phyloP scores from a whole-genome alignment of 2,113 vertebrate species.

The Pimephales promelas region DNA sequence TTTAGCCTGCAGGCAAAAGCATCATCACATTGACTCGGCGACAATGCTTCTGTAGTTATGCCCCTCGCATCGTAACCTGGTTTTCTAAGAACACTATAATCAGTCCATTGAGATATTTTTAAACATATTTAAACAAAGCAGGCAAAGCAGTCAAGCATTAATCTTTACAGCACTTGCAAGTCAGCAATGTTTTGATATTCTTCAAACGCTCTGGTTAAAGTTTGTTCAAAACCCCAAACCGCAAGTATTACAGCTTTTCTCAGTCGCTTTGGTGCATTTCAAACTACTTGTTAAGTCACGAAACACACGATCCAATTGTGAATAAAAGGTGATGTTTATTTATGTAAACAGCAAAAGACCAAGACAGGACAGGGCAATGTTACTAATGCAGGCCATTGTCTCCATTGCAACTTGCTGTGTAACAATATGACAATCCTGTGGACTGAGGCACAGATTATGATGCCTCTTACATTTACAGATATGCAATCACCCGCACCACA shows the following conservation, averaged over 20 bases:
- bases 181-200: neutral
- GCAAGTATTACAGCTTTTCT: neutral
- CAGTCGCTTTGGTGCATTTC: too few species aligned
- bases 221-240: neutral
- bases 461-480: too few species aligned
- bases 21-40: constrained; percentile 8
- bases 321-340: too few species aligned
- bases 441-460: too few species aligned
- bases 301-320: too few species aligned
- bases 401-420: too few species aligned
- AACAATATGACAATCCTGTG: too few species aligned
- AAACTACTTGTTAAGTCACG: too few species aligned
- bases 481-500: too few species aligned
- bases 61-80: neutral
- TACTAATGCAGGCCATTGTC: too few species aligned
- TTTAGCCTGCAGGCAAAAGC: neutral
- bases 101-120: neutral
- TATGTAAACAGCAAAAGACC: too few species aligned
- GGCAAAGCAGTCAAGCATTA: neutral
- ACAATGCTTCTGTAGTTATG: neutral
- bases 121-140: neutral
- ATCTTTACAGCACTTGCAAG: neutral
- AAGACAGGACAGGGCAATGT: too few species aligned
- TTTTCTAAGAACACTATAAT: constrained; percentile 5
- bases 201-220: neutral